phyloP scores from a whole-genome alignment of 2,113 vertebrate genomes.

The Toxotes chatareus region DNA sequence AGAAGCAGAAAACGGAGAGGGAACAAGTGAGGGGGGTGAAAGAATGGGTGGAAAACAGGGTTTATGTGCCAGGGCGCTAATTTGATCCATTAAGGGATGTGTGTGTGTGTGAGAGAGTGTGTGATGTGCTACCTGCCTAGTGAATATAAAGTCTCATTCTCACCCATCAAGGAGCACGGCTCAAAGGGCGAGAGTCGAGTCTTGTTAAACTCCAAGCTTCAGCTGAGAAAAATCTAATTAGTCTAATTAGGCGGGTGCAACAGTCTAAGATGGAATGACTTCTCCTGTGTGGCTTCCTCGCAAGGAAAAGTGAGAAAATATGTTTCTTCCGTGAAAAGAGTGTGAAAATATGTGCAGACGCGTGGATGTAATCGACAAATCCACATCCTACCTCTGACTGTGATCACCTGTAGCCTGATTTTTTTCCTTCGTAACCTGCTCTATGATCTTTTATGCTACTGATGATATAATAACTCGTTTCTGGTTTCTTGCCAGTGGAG shows the following conservation, averaged over 20 bases:
- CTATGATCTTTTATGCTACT: background rate
- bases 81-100: slow-evolving; percentile 79
- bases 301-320: slow-evolving; percentile 57
- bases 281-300: slow-evolving; percentile 31
- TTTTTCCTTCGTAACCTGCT: slow-evolving; percentile 3
- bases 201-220: slow-evolving; percentile 64
- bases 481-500: slow-evolving; percentile 25
- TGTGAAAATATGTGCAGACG: slow-evolving; percentile 49
- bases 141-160: slow-evolving; percentile 73
- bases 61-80: slow-evolving; percentile 79
- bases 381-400: slow-evolving; percentile 25
- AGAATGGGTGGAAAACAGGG: slow-evolving; percentile 61
- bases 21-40: slow-evolving; percentile 39
- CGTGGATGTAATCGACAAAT: slow-evolving; percentile 29
- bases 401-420: slow-evolving; percentile 10
- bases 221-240: slow-evolving; percentile 71
- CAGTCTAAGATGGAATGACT: slow-evolving; percentile 49
- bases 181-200: slow-evolving; percentile 59
- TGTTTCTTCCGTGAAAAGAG: slow-evolving; percentile 16
- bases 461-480: slow-evolving; percentile 9
- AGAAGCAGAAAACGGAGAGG: slow-evolving; percentile 29
- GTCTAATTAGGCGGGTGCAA: slow-evolving; percentile 74
- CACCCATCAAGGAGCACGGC: slow-evolving; percentile 61
- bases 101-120: slow-evolving; percentile 34
- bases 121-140: slow-evolving; percentile 63